These are phyloP conservation scores for Callocephalon fimbriatum DNA, from an alignment of 2,113 vertebrate genomes.

Conservation along the genomic window DNA sequence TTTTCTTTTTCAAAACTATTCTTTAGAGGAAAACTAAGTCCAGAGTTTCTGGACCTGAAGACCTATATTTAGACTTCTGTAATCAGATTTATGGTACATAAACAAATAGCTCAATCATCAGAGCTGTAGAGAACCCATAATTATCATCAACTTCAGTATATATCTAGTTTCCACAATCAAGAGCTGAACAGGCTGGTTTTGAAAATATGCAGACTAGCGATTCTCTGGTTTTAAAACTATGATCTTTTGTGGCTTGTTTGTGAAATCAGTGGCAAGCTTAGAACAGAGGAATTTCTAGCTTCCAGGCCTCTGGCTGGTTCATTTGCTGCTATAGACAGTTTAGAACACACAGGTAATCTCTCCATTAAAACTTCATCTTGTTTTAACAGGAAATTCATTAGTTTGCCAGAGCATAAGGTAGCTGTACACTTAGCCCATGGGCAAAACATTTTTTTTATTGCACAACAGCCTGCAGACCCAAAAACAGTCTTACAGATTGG, in stretches of 20 bases:
- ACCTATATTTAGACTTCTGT: constrained; percentile 11
- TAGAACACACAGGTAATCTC: not conserved
- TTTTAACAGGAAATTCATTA: not conserved
- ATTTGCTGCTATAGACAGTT: not conserved
- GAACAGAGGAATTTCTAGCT: not conserved
- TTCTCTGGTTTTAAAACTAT: not conserved
- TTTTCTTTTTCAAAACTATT: not conserved
- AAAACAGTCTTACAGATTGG: not conserved
- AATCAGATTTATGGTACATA: constrained; percentile 32
- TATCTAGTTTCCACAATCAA: constrained; percentile 43
- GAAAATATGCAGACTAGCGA: constrained; percentile 2
- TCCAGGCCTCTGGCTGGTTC: not conserved
- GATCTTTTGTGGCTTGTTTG: not conserved
- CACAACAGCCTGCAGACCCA: not conserved
- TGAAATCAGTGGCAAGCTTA: not conserved
- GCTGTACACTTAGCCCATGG: not conserved
- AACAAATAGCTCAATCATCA: constrained; percentile 48
- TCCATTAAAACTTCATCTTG: not conserved
- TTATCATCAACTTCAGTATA: constrained; percentile 28
- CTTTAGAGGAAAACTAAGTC: not conserved
- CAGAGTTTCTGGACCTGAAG: not conserved
- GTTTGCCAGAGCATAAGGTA: not conserved
- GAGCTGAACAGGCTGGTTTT: not conserved
- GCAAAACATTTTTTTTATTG: not conserved
- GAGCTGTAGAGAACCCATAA: constrained; percentile 18